Evolutionary conservation across 2,888 invertebrate genomes (phyloP).

Genomic region (Ophion costatus): DNA sequence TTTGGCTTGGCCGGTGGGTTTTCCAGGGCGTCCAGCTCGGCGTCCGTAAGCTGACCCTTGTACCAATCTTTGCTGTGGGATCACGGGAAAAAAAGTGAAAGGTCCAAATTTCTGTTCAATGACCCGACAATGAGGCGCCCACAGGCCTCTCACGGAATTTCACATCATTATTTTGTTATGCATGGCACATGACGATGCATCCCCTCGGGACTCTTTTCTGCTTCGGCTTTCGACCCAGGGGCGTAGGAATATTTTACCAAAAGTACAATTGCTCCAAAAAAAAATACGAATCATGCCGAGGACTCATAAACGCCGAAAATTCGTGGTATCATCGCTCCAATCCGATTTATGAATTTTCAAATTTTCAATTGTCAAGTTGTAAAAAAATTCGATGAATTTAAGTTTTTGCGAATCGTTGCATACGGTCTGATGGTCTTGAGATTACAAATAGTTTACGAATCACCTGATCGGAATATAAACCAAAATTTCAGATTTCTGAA

Average conservation of each 20-base stretch:
- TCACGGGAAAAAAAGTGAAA: conserved; percentile 65
- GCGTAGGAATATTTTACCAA: conserved; percentile 23
- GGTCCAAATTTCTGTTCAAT: conserved; percentile 54
- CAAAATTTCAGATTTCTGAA: no score
- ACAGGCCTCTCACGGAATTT: conserved; percentile 35
- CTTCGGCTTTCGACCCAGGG: conserved; percentile 35
- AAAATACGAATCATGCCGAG: background rate
- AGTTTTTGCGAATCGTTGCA: no score
- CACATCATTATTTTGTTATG: conserved; percentile 59
- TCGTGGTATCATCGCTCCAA: background rate
- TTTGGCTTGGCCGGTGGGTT: conserved; percentile 90
- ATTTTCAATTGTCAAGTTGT: no score
- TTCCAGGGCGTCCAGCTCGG: conserved; percentile 91
- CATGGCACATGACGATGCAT: conserved; percentile 58
- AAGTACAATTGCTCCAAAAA: background rate
- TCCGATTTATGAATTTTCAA: background rate
- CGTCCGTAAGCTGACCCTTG: conserved; percentile 92
- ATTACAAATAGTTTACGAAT: no score
- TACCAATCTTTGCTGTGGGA: conserved; percentile 94
- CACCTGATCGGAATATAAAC: no score
- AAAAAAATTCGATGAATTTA: no score
- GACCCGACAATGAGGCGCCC: conserved; percentile 38
- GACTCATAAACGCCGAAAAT: background rate
- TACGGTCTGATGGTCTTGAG: no score
- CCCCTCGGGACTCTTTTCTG: conserved; percentile 17